Evolutionary conservation across 2,888 invertebrate genomes (phyloP), one percentile per base, ranked within the genome.

Genomic region (Icerya purchasi): DNA sequence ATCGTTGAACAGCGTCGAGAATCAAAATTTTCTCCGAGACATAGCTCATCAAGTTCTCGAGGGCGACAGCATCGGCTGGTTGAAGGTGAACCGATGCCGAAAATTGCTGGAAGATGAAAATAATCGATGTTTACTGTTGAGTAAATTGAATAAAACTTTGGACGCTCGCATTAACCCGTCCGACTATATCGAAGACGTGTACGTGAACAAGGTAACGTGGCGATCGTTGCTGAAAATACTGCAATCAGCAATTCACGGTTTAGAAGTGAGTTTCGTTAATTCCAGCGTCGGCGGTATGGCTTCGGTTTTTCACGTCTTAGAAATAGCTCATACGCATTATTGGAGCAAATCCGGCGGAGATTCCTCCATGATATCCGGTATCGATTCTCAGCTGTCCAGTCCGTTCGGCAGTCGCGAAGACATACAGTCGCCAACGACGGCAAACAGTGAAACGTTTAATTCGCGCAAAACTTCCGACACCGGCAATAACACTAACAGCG

Each of bases 41-140:
- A 86, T 86, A 65, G 80, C 89, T 1, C 83, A 79, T 68, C 84
- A 83, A 71, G 89, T 92, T 1, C 71, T 91, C 59, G 84, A 86
- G 63, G 94, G 94, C 2, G 91, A 93, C 72, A 92, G 93, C 0
- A 88, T 99, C 0, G 93, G 96, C 20, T 97, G 97, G 92, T 76
- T 98, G 55, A 93, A 96, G 70, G 75, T 93, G 20, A 91, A 88
- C 69, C 79, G 93, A 22, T 76, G 96, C 56, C 89, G 88, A 70
- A 94, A 93, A 69, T 75, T 99, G 24, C 93, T 99, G 91, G 97
- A 98, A 71, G 97, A 99, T 72, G 98, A 99, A 73, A 94, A 90
- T 54, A 93, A 97, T 72, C 79, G 98, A 49, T 94, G 92, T 70
- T 83, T 98, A 74, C 89, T 96, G 50, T 82, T 98, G 55, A 89